Percentiles rank a stretch among this genome's conserved stretches.
phyloP scores from a whole-genome alignment of 2,888 invertebrate genomes.

The Melipona bicolor region DNA sequence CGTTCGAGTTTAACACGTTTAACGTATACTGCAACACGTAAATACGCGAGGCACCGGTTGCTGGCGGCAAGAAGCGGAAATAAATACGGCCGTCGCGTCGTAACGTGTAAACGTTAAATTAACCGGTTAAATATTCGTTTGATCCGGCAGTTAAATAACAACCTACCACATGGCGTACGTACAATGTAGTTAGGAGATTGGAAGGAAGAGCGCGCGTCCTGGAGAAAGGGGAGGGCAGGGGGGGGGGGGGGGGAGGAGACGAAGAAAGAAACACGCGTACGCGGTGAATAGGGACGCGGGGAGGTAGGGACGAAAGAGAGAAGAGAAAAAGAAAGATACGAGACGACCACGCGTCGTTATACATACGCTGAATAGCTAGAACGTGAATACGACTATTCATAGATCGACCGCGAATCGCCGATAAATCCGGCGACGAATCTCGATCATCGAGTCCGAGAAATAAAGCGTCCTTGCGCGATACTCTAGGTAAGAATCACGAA shows the following conservation, averaged over 20 bases:
- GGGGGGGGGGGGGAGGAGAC: too few species aligned
- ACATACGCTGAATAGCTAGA: neutral
- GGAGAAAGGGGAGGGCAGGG: neutral
- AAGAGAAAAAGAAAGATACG: neutral
- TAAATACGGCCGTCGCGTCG: constrained; percentile 56
- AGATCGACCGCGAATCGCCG: constrained; percentile 45
- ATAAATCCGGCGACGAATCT: constrained; percentile 56
- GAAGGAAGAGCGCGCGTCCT: constrained; percentile 18
- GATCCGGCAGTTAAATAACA: constrained; percentile 64
- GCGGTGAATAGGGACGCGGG: too few species aligned
- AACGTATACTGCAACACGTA: constrained; percentile 52
- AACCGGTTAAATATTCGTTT: constrained; percentile 66
- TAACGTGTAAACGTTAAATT: constrained; percentile 66
- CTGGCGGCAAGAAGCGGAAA: constrained; percentile 63
- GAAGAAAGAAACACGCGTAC: neutral
- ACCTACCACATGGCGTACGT: constrained; percentile 29
- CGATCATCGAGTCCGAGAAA: constrained; percentile 61
- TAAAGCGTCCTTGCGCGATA: constrained; percentile 61
- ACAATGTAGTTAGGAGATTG: constrained; percentile 31
- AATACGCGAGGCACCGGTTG: constrained; percentile 51
- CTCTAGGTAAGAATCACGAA: constrained; percentile 31
- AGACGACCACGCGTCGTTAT: neutral
- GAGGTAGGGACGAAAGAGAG: neutral
- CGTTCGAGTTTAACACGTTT: constrained; percentile 32
- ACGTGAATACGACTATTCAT: constrained; percentile 18